phyloP scores from a whole-genome alignment of 2,113 vertebrate species.

The Brienomyrus longianalis region DNA sequence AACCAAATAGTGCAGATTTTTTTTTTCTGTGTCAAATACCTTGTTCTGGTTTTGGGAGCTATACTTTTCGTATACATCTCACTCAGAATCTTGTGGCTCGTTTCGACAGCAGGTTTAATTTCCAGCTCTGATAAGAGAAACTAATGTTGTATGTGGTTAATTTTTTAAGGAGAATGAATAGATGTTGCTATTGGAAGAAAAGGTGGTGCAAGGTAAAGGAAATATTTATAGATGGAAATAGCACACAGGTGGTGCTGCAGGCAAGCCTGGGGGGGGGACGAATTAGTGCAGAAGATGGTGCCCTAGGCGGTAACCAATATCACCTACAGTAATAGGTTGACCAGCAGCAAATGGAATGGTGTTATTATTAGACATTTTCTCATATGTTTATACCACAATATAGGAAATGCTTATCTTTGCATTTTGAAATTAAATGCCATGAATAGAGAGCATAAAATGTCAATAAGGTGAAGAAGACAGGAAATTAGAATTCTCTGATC shows the following conservation, averaged over 20 bases:
- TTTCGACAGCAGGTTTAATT: neutral
- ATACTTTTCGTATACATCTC: neutral
- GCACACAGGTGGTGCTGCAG: neutral
- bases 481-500: neutral
- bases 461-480: neutral
- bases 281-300: neutral
- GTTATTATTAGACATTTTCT: neutral
- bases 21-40: neutral
- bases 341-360: neutral
- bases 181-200: neutral
- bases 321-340: neutral
- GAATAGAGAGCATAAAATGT: neutral
- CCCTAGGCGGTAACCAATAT: neutral
- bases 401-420: neutral
- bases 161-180: neutral
- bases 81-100: neutral
- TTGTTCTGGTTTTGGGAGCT: neutral
- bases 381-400: neutral
- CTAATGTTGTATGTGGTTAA: neutral
- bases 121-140: neutral
- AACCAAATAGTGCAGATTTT: neutral
- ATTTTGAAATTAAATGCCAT: neutral
- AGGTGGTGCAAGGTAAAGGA: neutral
- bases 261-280: neutral
- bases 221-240: neutral